Percentiles rank a stretch among this genome's conserved stretches.
These are phyloP conservation scores for Drosophila subsilvestris DNA, from an alignment of 2,888 invertebrate genomes.

Conservation along the genomic window DNA sequence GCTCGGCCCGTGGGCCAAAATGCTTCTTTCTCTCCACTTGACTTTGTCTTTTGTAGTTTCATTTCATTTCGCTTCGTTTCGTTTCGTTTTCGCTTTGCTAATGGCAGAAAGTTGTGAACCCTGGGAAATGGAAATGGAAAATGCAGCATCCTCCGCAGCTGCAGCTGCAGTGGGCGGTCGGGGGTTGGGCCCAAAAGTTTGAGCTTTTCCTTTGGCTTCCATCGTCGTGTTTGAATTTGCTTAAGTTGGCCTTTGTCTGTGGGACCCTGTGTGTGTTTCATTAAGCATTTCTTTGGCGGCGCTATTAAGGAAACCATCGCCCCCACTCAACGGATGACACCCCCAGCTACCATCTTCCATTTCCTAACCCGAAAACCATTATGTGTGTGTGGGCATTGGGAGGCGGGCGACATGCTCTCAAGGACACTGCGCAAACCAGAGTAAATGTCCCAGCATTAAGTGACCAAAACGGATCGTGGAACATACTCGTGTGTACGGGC, in stretches of 20 bases:
- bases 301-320: constrained; percentile 24
- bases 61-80: constrained; percentile 39
- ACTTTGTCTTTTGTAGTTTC: constrained; percentile 47
- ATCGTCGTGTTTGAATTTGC: constrained; percentile 5
- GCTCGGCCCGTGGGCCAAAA: constrained; percentile 34
- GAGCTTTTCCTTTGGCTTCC: constrained; percentile 17
- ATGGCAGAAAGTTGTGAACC: constrained; percentile 30
- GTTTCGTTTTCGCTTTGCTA: constrained; percentile 36
- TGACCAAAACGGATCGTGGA: not conserved
- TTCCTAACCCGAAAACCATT: not conserved
- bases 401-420: not conserved
- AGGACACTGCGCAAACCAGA: not conserved
- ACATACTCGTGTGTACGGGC: not conserved
- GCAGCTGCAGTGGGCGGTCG: too few species aligned
- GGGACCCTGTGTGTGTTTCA: constrained; percentile 12
- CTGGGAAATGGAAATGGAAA: constrained; percentile 6
- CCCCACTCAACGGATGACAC: constrained; percentile 26
- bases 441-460: not conserved
- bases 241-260: constrained; percentile 8
- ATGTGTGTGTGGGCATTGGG: too few species aligned
- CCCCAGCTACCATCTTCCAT: not conserved
- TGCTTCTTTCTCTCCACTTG: constrained; percentile 28
- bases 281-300: constrained; percentile 18
- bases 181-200: not conserved
- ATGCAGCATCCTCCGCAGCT: not conserved